phyloP scores from a whole-genome alignment of 2,113 vertebrate genomes.

The Coptodon bakossiorum region DNA sequence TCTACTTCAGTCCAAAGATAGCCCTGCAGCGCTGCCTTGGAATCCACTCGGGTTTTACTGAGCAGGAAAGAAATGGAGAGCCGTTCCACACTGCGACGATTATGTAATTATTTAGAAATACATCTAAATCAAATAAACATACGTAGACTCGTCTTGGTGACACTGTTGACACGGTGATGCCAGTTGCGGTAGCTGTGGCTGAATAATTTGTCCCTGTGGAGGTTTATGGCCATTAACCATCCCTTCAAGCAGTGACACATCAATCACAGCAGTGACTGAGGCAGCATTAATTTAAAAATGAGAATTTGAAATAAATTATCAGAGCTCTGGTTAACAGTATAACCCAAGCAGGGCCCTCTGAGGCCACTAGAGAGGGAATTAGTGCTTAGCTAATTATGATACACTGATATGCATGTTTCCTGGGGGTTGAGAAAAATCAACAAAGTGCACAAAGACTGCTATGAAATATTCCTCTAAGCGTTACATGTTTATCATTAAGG shows the following conservation, averaged over 20 bases:
- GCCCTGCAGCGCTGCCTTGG: not conserved
- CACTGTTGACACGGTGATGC: not conserved
- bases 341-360: not conserved
- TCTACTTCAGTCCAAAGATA: slow-evolving; percentile 11
- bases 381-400: slow-evolving; percentile 42
- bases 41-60: not conserved
- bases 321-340: not conserved
- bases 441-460: not conserved
- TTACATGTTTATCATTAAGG: not conserved
- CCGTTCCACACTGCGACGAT: not conserved
- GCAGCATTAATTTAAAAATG: slow-evolving; percentile 29
- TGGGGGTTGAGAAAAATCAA: not conserved
- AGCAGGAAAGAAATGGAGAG: not conserved
- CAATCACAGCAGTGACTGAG: not conserved
- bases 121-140: not conserved
- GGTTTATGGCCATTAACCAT: not conserved
- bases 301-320: not conserved
- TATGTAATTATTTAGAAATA: not conserved
- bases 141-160: not conserved
- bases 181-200: not conserved
- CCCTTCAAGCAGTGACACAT: not conserved
- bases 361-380: slow-evolving; percentile 25
- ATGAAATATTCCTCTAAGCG: not conserved
- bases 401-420: slow-evolving; percentile 28
- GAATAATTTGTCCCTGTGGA: not conserved